Evolutionary conservation across 2,797 vertebrate species (phyloP).

Genomic region (Fratercula arctica): DNA sequence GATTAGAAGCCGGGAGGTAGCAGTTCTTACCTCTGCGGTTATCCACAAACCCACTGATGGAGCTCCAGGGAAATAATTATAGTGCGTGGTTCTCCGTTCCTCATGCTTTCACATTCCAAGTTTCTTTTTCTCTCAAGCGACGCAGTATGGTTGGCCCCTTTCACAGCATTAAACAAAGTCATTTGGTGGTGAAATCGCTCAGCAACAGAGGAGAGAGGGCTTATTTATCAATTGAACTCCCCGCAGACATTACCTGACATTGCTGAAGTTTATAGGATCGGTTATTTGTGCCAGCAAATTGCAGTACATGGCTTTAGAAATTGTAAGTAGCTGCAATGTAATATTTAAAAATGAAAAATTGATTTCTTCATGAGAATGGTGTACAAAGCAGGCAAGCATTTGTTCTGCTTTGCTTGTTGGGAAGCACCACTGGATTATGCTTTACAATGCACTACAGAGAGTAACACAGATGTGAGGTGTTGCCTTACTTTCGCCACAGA

Average conservation of each 20-base stretch:
- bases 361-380: not conserved
- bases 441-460: not conserved
- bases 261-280: constrained; percentile 3
- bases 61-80: not conserved
- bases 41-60: not conserved
- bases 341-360: constrained; percentile 2
- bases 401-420: not conserved
- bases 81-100: not conserved
- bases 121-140: not conserved
- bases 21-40: not conserved
- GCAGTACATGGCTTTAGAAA: not conserved
- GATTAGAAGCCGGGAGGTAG: not conserved
- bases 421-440: not conserved
- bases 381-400: not conserved
- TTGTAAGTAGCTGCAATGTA: not conserved
- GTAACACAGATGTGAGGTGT: not conserved
- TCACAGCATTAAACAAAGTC: not conserved
- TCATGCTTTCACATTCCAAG: not conserved
- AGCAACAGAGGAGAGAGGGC: not conserved
- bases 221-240: constrained; percentile 2
- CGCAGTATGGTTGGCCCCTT: not conserved
- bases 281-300: not conserved
- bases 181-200: not conserved
- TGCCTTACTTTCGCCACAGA: not conserved
- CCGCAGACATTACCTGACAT: not conserved